These are phyloP conservation scores for Drosophila pseudoobscura DNA, from an alignment of 1,140 invertebrate species.

Conservation along the genomic window DNA sequence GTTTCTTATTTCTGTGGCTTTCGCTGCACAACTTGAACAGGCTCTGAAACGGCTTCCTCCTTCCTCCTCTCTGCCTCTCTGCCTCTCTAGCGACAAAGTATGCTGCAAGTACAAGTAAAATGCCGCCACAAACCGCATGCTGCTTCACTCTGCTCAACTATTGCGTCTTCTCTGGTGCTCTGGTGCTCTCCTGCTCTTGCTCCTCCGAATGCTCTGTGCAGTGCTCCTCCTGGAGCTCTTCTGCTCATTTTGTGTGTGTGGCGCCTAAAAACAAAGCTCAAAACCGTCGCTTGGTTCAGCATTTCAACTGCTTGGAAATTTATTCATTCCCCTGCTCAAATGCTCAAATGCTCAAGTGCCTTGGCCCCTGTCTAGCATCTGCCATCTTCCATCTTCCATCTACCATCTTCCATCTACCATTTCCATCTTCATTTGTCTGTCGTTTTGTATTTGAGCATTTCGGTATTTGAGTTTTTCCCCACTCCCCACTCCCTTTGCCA, in stretches of 20 bases:
- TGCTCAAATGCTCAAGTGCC: background rate
- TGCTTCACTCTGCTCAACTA: slow-evolving; percentile 27
- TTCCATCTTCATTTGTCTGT: slow-evolving; percentile 52
- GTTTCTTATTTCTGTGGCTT: slow-evolving; percentile 75
- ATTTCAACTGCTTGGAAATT: slow-evolving; percentile 75
- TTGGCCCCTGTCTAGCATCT: background rate
- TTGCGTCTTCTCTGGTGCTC: slow-evolving; percentile 31
- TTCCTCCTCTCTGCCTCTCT: background rate
- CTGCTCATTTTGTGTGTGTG: slow-evolving; percentile 47
- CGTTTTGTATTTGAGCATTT: slow-evolving; percentile 65
- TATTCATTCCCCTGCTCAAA: slow-evolving; percentile 55
- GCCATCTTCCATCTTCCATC: slow-evolving; percentile 16
- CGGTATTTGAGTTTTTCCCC: slow-evolving; percentile 59
- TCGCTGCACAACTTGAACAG: slow-evolving; percentile 53
- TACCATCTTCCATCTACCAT: slow-evolving; percentile 12
- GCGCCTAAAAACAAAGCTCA: slow-evolving; percentile 75
- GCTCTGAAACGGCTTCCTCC: background rate
- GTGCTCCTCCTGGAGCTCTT: slow-evolving; percentile 12
- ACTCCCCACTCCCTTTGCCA: background rate
- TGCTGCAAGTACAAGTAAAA: slow-evolving; percentile 36
- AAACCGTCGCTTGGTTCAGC: slow-evolving; percentile 58
- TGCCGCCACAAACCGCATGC: slow-evolving; percentile 52
- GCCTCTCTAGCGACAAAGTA: slow-evolving; percentile 32
- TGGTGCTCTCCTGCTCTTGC: background rate
- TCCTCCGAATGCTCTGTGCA: background rate